Evolutionary conservation across 2,797 vertebrate genomes (phyloP).

Genomic region (Falco rusticolus): DNA sequence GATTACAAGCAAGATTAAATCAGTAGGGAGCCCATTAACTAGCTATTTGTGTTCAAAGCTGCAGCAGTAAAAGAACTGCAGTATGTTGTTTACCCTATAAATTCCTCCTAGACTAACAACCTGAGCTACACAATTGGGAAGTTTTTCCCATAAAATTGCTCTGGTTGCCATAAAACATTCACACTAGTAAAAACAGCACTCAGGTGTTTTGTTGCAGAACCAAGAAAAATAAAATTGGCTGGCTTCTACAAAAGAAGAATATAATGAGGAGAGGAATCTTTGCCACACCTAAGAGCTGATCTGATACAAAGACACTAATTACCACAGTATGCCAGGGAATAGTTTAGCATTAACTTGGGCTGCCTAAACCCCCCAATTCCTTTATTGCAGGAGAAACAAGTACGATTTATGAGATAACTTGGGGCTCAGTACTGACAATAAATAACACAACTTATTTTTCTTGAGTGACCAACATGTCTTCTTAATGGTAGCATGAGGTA

Average conservation of each 20-base stretch:
- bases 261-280: background rate
- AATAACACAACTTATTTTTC: background rate
- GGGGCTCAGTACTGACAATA: background rate
- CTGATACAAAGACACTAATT: background rate
- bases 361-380: background rate
- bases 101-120: background rate
- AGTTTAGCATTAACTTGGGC: background rate
- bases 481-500: background rate
- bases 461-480: background rate
- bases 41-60: constrained; percentile 27
- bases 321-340: background rate
- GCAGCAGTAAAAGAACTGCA: background rate
- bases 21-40: background rate
- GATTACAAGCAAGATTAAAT: constrained; percentile 33
- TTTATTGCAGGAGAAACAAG: background rate
- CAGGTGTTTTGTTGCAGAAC: background rate
- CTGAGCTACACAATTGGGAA: background rate
- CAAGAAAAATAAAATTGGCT: background rate
- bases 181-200: background rate
- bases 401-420: background rate
- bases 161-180: background rate
- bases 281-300: background rate
- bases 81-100: background rate
- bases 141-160: background rate
- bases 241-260: background rate